phyloP scores from a whole-genome alignment of 2,113 vertebrate species.

The Anhinga anhinga region DNA sequence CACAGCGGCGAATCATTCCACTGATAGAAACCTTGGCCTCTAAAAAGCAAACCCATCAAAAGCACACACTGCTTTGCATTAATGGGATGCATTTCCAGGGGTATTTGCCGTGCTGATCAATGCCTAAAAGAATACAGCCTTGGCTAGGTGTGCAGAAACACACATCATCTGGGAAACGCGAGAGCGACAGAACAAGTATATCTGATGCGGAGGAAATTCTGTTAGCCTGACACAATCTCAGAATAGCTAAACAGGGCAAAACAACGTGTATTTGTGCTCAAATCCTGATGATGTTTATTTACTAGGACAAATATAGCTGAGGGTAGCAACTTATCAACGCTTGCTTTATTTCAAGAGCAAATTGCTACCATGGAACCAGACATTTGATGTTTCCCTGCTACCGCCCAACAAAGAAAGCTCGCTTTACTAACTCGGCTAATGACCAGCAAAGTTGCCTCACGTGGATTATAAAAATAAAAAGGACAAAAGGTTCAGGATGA shows the following conservation, averaged over 20 bases:
- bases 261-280: slow-evolving; percentile 42
- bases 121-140: neutral
- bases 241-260: slow-evolving; percentile 44
- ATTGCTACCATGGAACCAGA: slow-evolving; percentile 60
- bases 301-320: slow-evolving; percentile 65
- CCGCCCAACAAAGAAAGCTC: slow-evolving; percentile 21
- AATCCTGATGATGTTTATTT: slow-evolving; percentile 60
- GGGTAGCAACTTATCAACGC: slow-evolving; percentile 50
- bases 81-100: neutral
- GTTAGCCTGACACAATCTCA: slow-evolving; percentile 3
- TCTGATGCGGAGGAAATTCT: neutral
- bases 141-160: neutral
- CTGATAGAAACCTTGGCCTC: neutral
- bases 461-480: slow-evolving; percentile 44
- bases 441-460: neutral
- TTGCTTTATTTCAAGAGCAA: slow-evolving; percentile 60
- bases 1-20: neutral
- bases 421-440: slow-evolving; percentile 3
- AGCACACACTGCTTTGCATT: neutral
- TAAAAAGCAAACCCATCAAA: neutral
- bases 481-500: slow-evolving; percentile 48
- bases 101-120: neutral
- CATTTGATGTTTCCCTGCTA: slow-evolving; percentile 57
- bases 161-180: fast-evolving
- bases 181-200: fast-evolving